These are phyloP conservation scores for Mantis religiosa DNA, from an alignment of 2,888 invertebrate species.

Conservation along the genomic window DNA sequence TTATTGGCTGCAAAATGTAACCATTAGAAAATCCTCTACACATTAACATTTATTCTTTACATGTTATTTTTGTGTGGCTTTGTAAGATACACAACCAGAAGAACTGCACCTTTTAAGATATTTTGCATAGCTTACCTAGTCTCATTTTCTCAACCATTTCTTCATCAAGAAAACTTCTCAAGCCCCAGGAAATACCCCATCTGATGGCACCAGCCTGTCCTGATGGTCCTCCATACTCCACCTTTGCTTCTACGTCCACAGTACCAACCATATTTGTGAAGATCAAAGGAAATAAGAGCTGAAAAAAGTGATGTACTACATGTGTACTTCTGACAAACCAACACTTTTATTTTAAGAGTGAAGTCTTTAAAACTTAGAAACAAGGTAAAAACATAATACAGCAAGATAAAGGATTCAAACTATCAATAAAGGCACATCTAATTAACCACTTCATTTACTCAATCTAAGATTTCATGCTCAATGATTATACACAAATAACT, in stretches of 20 bases:
- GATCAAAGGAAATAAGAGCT: conserved; percentile 80
- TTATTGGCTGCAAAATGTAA: not conserved
- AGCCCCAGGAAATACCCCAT: conserved; percentile 78
- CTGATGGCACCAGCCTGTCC: conserved; percentile 87
- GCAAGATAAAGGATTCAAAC: too few species aligned
- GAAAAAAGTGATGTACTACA: conserved; percentile 37
- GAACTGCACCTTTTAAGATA: not conserved
- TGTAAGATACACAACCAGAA: not conserved
- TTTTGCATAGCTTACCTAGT: conserved; percentile 55
- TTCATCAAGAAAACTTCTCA: conserved; percentile 76
- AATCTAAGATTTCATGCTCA: too few species aligned
- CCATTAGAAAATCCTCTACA: not conserved
- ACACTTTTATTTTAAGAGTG: not conserved
- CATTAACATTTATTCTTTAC: not conserved
- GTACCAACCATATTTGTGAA: conserved; percentile 69
- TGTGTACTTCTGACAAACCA: not conserved
- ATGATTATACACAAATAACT: too few species aligned
- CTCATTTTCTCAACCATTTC: conserved; percentile 79
- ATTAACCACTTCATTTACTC: too few species aligned
- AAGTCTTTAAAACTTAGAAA: not conserved
- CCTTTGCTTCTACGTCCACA: conserved; percentile 79
- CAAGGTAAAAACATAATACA: not conserved
- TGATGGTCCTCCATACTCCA: conserved; percentile 67
- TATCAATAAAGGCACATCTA: too few species aligned
- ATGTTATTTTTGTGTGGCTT: not conserved